Evolutionary conservation across 1,140 invertebrate genomes (phyloP).

Genomic region (Harpegnathos saltator): DNA sequence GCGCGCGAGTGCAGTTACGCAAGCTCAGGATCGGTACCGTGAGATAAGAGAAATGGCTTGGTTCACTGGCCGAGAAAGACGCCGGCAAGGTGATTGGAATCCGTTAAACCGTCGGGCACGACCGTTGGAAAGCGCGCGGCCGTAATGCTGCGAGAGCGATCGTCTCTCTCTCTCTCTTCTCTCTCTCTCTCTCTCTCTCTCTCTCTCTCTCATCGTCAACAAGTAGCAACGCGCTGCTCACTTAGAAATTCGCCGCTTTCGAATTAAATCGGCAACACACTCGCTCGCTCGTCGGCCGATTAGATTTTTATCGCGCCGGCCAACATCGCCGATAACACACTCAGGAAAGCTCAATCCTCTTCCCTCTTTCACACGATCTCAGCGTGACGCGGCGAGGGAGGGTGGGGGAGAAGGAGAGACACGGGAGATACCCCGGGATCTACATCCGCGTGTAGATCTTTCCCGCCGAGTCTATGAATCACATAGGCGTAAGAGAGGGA

Average conservation of each 20-base stretch:
- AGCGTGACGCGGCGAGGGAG: constrained; percentile 49
- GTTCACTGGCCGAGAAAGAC: constrained; percentile 40
- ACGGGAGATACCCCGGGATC: constrained; percentile 36
- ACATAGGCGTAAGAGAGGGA: constrained; percentile 60
- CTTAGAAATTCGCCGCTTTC: background rate
- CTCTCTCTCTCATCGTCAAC: too few species aligned
- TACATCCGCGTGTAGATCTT: constrained; percentile 57
- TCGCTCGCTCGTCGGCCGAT: background rate
- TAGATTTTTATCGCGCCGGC: background rate
- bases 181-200: too few species aligned
- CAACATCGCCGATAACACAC: constrained; percentile 1
- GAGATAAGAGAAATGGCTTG: constrained; percentile 56
- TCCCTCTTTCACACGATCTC: background rate
- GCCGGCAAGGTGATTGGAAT: constrained; percentile 26
- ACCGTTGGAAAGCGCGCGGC: constrained; percentile 46
- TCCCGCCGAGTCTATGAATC: constrained; percentile 68
- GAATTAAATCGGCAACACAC: background rate
- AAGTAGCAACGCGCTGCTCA: constrained; percentile 17
- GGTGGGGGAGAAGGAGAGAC: too few species aligned
- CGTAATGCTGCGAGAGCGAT: constrained; percentile 4
- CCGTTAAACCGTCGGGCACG: constrained; percentile 45
- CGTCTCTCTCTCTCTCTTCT: too few species aligned
- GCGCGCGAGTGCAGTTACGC: constrained; percentile 63
- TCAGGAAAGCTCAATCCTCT: constrained; percentile 32
- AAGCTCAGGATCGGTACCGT: constrained; percentile 60